Evolutionary conservation across 2,113 vertebrate species (phyloP).

Genomic region (Podilymbus podiceps): DNA sequence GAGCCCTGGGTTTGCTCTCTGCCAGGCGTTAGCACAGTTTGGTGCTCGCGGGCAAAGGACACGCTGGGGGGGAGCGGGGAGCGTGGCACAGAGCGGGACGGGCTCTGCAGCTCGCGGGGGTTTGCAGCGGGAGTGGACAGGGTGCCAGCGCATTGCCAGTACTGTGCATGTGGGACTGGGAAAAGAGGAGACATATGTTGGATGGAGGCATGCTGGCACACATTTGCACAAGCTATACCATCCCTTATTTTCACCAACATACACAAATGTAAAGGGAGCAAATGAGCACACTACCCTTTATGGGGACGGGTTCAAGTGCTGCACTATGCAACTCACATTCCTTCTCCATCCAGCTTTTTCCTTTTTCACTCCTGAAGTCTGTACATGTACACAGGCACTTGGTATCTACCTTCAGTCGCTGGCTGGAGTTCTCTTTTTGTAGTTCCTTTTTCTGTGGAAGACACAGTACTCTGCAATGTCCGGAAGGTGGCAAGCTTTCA

Average conservation of each 20-base stretch:
- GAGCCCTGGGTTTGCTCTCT: neutral
- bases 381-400: accelerated
- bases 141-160: neutral
- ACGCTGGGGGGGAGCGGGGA: accelerated
- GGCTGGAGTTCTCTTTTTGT: too few species aligned
- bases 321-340: neutral
- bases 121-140: neutral
- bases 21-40: too few species aligned
- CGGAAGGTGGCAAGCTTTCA: slow-evolving; percentile 51
- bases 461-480: neutral
- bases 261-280: neutral
- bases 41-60: neutral
- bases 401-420: neutral
- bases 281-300: neutral
- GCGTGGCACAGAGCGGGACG: neutral
- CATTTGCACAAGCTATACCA: accelerated
- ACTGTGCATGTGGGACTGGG: neutral
- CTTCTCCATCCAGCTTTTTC: neutral
- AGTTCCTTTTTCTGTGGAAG: neutral
- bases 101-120: accelerated
- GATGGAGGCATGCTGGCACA: neutral
- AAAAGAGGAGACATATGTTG: neutral
- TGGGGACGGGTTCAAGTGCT: neutral
- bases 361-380: neutral
- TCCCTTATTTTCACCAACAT: neutral